A percentile compares a stretch with the other conserved stretches of the same genome.
Conservation (phyloP, 2,113 vertebrate species). For the Orientallactaga bullata region DNA sequence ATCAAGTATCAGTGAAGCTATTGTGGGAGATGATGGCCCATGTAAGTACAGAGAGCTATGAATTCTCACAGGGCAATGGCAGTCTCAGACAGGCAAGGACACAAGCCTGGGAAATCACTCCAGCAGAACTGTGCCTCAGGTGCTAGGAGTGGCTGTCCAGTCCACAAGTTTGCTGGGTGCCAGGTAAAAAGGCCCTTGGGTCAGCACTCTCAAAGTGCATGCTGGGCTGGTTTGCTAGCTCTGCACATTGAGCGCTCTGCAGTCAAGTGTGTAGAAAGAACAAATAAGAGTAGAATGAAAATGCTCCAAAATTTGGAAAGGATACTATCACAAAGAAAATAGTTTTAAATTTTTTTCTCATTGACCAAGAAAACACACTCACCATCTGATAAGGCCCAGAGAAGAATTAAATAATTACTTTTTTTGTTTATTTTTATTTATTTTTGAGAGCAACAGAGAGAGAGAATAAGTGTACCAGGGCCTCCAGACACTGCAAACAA, state of each 20-base stretch:
- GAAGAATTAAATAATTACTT: slow-evolving; percentile 51
- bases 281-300: slow-evolving; percentile 5
- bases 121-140: background rate
- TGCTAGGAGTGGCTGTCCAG: background rate
- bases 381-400: background rate
- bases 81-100: background rate
- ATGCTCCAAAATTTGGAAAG: background rate
- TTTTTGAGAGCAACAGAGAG: too few species aligned
- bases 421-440: too few species aligned
- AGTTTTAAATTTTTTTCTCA: background rate
- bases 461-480: too few species aligned
- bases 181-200: background rate
- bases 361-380: background rate
- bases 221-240: background rate
- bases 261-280: slow-evolving; percentile 32
- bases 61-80: slow-evolving; percentile 51
- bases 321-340: slow-evolving; percentile 28
- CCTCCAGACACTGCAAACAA: too few species aligned
- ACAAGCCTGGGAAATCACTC: slow-evolving; percentile 34
- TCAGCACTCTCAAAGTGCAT: background rate
- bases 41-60: slow-evolving; percentile 58
- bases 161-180: background rate
- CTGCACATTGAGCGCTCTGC: background rate
- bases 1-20: slow-evolving; percentile 72
- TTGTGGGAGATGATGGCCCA: slow-evolving; percentile 56